These are phyloP conservation scores for Daktulosphaira vitifoliae DNA, from an alignment of 1,140 invertebrate genomes.

Conservation along the genomic window DNA sequence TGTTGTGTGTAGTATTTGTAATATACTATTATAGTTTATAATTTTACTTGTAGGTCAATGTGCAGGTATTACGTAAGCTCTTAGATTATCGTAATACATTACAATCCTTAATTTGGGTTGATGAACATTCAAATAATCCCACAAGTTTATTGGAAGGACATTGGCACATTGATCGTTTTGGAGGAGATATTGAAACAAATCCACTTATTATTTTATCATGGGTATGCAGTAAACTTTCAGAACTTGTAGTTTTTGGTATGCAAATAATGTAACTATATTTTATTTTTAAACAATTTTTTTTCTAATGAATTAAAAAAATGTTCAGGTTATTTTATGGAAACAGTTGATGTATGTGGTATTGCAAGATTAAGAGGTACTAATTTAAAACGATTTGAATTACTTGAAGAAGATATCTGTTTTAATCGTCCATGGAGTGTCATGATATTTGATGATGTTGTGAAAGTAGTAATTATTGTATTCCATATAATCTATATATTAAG, in stretches of 20 bases:
- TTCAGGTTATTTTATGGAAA: constrained; percentile 27
- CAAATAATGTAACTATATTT: constrained; percentile 39
- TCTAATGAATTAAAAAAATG: too few species aligned
- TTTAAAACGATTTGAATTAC: constrained; percentile 9
- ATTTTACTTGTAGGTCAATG: constrained; percentile 45
- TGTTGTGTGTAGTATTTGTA: too few species aligned
- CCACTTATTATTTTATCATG: constrained; percentile 67
- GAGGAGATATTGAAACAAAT: constrained; percentile 42
- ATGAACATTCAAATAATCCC: constrained; percentile 47
- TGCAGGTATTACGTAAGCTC: constrained; percentile 49
- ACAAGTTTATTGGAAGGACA: constrained; percentile 3
- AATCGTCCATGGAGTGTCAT: neutral
- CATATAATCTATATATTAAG: neutral
- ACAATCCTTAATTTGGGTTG: constrained; percentile 60
- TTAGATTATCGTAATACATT: constrained; percentile 54
- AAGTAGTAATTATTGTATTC: neutral
- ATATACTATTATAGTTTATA: constrained; percentile 2
- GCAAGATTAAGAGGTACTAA: constrained; percentile 17
- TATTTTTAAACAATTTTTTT: neutral
- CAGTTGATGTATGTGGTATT: constrained; percentile 19
- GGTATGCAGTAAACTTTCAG: constrained; percentile 57
- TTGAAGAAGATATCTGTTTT: constrained; percentile 30
- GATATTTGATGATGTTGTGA: constrained; percentile 13
- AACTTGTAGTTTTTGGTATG: constrained; percentile 55
- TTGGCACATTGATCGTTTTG: neutral